A percentile compares a stretch with the other conserved stretches of the same genome.
Conservation (phyloP, 2,113 vertebrate genomes). For the Guaruba guarouba region DNA sequence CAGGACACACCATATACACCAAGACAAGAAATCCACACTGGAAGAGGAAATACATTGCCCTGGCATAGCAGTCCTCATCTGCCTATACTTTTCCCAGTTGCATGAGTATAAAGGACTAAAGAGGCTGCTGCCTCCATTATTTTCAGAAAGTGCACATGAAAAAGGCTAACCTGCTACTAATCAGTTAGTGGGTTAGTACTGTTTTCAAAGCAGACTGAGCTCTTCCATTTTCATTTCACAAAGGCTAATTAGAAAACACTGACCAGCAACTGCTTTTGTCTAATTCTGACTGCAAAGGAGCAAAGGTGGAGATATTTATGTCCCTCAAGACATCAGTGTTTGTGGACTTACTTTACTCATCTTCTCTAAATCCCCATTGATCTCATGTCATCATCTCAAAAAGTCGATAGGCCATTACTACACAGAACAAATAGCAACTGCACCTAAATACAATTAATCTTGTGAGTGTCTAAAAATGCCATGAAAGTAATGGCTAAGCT, state of each 20-base stretch:
- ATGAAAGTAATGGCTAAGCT: neutral
- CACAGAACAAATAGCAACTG: neutral
- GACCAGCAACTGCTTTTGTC: neutral
- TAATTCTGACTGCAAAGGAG: neutral
- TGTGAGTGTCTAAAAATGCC: neutral
- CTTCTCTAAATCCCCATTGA: constrained; percentile 31
- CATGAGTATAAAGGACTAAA: neutral
- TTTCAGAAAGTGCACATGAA: neutral
- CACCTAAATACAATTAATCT: constrained; percentile 8
- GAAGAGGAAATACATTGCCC: neutral
- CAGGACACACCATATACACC: fast-evolving
- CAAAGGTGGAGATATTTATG: neutral
- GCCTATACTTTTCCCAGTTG: neutral
- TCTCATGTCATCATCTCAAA: constrained; percentile 10
- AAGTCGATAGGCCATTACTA: constrained; percentile 27
- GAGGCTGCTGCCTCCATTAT: neutral
- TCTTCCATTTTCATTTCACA: neutral
- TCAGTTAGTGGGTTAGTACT: neutral
- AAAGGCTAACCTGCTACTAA: neutral
- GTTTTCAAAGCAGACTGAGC: neutral
- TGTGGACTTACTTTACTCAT: neutral
- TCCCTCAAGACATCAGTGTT: neutral
- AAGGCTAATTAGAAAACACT: neutral
- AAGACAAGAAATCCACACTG: neutral
- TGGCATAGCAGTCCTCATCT: neutral